Percentiles rank a stretch among this genome's conserved stretches.
Conservation (phyloP, 2,113 vertebrate species). For the Sander lucioperca region DNA sequence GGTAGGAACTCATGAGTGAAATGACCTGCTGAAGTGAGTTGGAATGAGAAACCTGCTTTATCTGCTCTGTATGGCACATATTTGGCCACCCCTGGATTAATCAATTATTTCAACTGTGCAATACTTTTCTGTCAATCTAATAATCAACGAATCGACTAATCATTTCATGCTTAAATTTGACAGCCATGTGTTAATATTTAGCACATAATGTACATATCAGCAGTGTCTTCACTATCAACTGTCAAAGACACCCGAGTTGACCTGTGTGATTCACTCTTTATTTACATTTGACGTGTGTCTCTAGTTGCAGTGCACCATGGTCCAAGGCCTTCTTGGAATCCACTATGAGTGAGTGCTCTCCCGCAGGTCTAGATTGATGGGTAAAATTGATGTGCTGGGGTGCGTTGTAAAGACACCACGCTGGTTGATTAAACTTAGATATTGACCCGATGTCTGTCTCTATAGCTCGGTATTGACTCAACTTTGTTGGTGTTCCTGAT, state of each 20-base stretch:
- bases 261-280: slow-evolving; percentile 12
- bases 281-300: slow-evolving; percentile 18
- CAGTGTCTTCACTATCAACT: background rate
- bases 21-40: background rate
- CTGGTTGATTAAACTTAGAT: slow-evolving; percentile 38
- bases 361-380: slow-evolving; percentile 6
- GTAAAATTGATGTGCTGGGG: slow-evolving; percentile 29
- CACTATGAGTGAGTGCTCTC: background rate
- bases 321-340: slow-evolving; percentile 8
- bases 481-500: background rate
- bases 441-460: slow-evolving; percentile 32
- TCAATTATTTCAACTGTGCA: background rate
- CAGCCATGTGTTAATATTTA: background rate
- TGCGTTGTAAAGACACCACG: background rate
- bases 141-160: background rate
- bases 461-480: background rate
- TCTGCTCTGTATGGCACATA: background rate
- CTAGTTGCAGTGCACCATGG: background rate
- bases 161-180: background rate
- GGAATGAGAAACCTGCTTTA: background rate
- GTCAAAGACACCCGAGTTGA: background rate
- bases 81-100: background rate
- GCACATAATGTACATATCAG: background rate
- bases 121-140: background rate
- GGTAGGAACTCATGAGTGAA: background rate